phyloP scores from a whole-genome alignment of 2,888 invertebrate species.

The Tethea ocularis region DNA sequence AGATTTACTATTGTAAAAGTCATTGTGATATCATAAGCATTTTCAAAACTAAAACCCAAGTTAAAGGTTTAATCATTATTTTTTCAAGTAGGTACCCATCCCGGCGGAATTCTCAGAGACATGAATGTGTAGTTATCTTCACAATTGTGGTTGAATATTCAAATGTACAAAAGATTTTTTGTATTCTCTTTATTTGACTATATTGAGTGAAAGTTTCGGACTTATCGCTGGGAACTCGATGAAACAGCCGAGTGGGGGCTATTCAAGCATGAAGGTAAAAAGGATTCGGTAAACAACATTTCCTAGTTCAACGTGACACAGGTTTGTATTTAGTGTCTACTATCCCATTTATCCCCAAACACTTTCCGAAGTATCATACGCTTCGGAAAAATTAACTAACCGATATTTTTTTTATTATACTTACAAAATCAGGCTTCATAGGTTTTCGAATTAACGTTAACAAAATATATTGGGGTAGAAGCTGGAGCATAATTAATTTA shows the following conservation, averaged over 20 bases:
- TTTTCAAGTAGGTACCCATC: not conserved
- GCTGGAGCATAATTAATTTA: constrained; percentile 9
- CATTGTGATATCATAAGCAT: not conserved
- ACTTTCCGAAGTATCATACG: not conserved
- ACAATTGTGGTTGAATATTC: constrained; percentile 22
- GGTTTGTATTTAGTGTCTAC: constrained; percentile 26
- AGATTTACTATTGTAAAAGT: not conserved
- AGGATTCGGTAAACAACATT: constrained; percentile 55
- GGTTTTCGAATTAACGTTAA: not conserved
- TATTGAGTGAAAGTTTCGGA: constrained; percentile 46
- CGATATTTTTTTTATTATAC: not conserved
- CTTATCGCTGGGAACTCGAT: constrained; percentile 47
- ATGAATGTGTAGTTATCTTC: constrained; percentile 10
- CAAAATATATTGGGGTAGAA: not conserved
- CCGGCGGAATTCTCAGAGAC: not conserved
- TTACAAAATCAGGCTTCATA: too few species aligned
- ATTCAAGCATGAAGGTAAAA: constrained; percentile 55
- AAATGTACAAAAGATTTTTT: constrained; percentile 39
- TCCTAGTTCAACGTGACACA: constrained; percentile 35
- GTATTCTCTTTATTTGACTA: constrained; percentile 41
- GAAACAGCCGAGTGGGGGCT: constrained; percentile 49
- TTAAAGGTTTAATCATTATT: not conserved
- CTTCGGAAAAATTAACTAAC: not conserved
- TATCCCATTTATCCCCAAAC: not conserved
- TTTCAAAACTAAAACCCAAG: not conserved